Percentiles rank a stretch among this genome's conserved stretches.
Evolutionary conservation across 1,140 invertebrate genomes (phyloP).

Genomic region (Chrysomallon squamiferum): DNA sequence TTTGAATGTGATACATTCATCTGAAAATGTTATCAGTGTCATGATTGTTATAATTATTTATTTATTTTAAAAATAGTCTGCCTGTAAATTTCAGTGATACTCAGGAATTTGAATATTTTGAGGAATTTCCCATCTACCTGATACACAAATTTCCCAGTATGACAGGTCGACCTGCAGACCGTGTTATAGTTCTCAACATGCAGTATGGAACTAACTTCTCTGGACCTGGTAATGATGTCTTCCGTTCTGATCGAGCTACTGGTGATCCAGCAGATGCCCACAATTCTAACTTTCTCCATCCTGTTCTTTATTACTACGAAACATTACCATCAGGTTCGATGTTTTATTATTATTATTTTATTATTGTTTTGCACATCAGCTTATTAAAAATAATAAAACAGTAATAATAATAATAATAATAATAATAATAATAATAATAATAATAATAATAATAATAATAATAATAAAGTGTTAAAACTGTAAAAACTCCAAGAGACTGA

Average conservation of each 20-base stretch:
- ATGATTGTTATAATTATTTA: too few species aligned
- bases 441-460: too few species aligned
- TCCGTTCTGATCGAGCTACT: constrained; percentile 63
- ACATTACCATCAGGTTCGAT: constrained; percentile 59
- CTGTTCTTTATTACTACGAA: constrained; percentile 64
- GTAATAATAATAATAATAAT: too few species aligned
- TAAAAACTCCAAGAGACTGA: too few species aligned
- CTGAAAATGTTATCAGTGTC: too few species aligned
- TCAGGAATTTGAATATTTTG: constrained; percentile 46
- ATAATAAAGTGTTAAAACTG: too few species aligned
- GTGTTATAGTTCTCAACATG: constrained; percentile 60
- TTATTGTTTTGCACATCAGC: too few species aligned
- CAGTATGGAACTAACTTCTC: constrained; percentile 66
- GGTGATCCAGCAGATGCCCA: constrained; percentile 62
- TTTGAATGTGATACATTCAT: too few species aligned
- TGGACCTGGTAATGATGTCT: constrained; percentile 65
- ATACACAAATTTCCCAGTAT: constrained; percentile 52
- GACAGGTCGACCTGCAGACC: constrained; percentile 51
- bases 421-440: too few species aligned
- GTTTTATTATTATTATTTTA: too few species aligned
- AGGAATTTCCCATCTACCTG: constrained; percentile 64
- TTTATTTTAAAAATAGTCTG: too few species aligned
- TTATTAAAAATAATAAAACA: too few species aligned
- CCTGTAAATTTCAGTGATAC: constrained; percentile 36
- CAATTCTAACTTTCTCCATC: constrained; percentile 66